These are phyloP conservation scores for Acromyrmex heyeri DNA, from an alignment of 1,140 invertebrate genomes.

Conservation along the genomic window DNA sequence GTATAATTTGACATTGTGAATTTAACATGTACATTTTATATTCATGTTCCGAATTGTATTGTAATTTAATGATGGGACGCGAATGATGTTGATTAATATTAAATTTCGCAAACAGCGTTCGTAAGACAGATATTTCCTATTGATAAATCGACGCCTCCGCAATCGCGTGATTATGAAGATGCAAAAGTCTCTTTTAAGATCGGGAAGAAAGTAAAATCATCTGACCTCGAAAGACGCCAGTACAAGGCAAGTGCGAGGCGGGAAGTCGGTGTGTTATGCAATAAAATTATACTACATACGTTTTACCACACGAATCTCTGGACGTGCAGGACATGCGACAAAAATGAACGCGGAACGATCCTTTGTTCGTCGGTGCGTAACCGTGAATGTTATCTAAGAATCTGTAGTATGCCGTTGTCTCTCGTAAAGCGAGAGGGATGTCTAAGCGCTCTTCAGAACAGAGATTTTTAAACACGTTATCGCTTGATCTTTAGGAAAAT, in stretches of 20 bases:
- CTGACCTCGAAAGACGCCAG: constrained; percentile 29
- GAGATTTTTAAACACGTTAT: constrained; percentile 10
- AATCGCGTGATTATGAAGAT: not conserved
- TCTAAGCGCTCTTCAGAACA: not conserved
- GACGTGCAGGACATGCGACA: constrained; percentile 47
- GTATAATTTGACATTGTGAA: too few species aligned
- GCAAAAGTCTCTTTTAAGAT: constrained; percentile 3
- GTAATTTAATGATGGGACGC: not conserved
- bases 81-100: not conserved
- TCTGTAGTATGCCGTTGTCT: constrained; percentile 24
- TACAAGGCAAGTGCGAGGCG: constrained; percentile 12
- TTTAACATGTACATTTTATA: not conserved
- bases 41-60: not conserved
- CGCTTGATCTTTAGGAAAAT: not conserved
- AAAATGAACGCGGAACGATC: constrained; percentile 68
- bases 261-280: constrained; percentile 29
- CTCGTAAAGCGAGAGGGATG: constrained; percentile 37
- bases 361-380: constrained; percentile 71
- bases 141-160: constrained; percentile 15
- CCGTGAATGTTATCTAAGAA: constrained; percentile 49
- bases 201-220: constrained; percentile 51
- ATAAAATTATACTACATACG: constrained; percentile 22
- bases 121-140: not conserved
- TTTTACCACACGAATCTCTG: constrained; percentile 13
- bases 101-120: not conserved